phyloP scores from a whole-genome alignment of 1,140 invertebrate species.

The Bombus sylvicola region DNA sequence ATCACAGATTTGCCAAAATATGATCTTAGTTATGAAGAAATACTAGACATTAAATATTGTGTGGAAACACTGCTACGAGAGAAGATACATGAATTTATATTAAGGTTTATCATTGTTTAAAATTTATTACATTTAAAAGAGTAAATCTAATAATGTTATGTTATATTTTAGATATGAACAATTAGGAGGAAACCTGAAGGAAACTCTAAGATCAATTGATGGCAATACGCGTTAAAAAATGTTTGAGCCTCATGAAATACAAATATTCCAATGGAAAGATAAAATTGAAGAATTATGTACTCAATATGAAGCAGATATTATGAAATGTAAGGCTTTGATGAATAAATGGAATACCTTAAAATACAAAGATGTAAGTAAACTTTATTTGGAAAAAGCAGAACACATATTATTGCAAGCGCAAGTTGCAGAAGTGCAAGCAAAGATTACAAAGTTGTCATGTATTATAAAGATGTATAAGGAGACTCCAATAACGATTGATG shows the following conservation, averaged over 20 bases:
- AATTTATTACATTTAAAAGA: slow-evolving; percentile 20
- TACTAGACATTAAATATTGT: slow-evolving; percentile 61
- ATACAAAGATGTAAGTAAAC: slow-evolving; percentile 59
- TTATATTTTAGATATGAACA: slow-evolving; percentile 68
- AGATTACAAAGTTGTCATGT: slow-evolving; percentile 70
- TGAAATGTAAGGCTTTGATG: slow-evolving; percentile 58
- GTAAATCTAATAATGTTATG: slow-evolving; percentile 9
- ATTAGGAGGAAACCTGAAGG: slow-evolving; percentile 65
- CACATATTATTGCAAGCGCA: slow-evolving; percentile 67
- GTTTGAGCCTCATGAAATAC: slow-evolving; percentile 51
- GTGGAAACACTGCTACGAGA: slow-evolving; percentile 66
- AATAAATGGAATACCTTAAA: slow-evolving; percentile 71
- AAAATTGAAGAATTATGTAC: slow-evolving; percentile 72
- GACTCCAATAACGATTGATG: slow-evolving; percentile 70
- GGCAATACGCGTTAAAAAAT: slow-evolving; percentile 53
- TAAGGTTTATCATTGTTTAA: slow-evolving; percentile 47
- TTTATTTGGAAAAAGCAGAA: slow-evolving; percentile 66
- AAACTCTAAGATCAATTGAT: slow-evolving; percentile 65
- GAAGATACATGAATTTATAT: slow-evolving; percentile 64
- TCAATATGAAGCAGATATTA: slow-evolving; percentile 65
- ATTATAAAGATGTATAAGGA: slow-evolving; percentile 74
- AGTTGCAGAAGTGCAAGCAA: slow-evolving; percentile 71
- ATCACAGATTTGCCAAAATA: slow-evolving; percentile 67
- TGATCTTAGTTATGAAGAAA: slow-evolving; percentile 68
- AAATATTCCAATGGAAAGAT: slow-evolving; percentile 71